Evolutionary conservation across 2,797 vertebrate genomes (phyloP).

Genomic region (Miichthys miiuy): DNA sequence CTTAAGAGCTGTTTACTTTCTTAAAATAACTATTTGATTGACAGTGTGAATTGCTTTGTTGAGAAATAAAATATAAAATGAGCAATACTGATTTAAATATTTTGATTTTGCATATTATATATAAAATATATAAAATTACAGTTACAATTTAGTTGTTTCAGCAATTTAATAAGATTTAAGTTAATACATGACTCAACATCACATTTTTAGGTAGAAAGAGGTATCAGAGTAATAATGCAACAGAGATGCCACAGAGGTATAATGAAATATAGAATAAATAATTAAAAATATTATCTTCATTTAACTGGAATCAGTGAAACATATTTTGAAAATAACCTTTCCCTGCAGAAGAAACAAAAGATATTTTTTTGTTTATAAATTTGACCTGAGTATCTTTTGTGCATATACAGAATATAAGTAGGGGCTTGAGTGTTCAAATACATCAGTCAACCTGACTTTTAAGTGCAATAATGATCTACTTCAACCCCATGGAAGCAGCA

Average conservation of each 20-base stretch:
- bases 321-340: not conserved
- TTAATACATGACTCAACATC: not conserved
- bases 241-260: not conserved
- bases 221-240: too few relatives aligned
- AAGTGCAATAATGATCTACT: slow-evolving; percentile 14
- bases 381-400: slow-evolving; percentile 13
- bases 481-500: not conserved
- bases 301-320: not conserved
- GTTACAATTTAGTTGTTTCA: not conserved
- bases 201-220: not conserved
- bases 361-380: not conserved
- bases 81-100: not conserved
- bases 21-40: not conserved
- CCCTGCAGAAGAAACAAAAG: not conserved
- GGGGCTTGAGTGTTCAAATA: not conserved
- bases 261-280: slow-evolving; percentile 1
- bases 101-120: not conserved
- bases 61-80: not conserved
- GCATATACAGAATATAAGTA: slow-evolving; percentile 2
- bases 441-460: not conserved
- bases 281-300: not conserved
- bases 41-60: not conserved
- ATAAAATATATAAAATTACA: not conserved
- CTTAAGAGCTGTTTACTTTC: not conserved
- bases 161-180: not conserved